Conservation (phyloP, 2,888 invertebrate species). For the Nephrotoma appendiculata region DNA sequence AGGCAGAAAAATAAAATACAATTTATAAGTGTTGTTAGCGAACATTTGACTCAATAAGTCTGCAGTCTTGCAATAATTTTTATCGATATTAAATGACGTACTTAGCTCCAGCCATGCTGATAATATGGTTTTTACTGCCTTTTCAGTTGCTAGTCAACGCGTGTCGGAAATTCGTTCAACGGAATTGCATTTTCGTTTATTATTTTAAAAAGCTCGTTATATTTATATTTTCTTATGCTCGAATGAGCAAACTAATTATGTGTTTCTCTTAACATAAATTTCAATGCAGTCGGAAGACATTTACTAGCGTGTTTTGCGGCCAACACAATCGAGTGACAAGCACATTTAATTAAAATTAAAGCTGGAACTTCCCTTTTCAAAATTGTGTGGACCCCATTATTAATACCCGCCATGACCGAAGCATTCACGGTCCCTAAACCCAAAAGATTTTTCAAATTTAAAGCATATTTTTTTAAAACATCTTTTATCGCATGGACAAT, state of each 20-base stretch:
- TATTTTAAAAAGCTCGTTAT: constrained; percentile 13
- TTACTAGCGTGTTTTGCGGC: not conserved
- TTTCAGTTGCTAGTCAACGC: no score
- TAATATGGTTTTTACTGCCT: no score
- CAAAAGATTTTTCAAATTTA: not conserved
- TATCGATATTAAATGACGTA: no score
- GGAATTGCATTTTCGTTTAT: constrained; percentile 17
- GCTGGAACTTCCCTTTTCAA: not conserved
- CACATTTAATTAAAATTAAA: not conserved
- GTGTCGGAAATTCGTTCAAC: constrained; percentile 14
- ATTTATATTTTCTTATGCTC: constrained; percentile 8
- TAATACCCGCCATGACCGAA: constrained; percentile 4
- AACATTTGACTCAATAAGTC: no score
- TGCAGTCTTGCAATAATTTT: no score
- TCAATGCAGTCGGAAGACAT: not conserved
- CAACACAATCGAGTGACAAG: no score
- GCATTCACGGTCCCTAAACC: constrained; percentile 7
- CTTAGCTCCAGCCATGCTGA: no score
- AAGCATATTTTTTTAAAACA: not conserved
- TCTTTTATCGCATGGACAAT: not conserved
- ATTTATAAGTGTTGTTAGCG: no score
- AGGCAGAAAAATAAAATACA: no score
- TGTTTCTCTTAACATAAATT: constrained; percentile 14
- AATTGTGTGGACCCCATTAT: not conserved
- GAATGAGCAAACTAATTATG: constrained; percentile 1